Conservation (phyloP, 2,888 invertebrate species). For the Lasiommata megera region DNA sequence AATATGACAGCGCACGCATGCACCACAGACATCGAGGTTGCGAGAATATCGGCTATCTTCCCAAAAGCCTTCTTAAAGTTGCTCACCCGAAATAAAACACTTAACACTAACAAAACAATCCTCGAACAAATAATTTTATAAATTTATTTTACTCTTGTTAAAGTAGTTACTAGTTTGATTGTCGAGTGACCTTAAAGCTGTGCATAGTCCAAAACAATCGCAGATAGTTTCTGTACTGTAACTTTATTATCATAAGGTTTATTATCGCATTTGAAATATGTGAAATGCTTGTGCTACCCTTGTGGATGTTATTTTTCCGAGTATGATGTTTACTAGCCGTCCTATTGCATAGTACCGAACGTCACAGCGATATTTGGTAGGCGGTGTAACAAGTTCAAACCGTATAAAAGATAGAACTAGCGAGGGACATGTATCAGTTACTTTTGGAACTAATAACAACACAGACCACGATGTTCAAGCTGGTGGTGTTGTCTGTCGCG, state of each 20-base stretch:
- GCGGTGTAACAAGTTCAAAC: neutral
- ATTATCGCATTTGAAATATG: neutral
- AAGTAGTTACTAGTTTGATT: neutral
- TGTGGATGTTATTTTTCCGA: constrained; percentile 9
- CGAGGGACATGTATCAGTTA: constrained; percentile 58
- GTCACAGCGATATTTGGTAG: neutral
- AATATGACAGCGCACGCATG: too few relatives aligned
- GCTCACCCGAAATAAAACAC: too few relatives aligned
- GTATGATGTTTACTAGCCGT: constrained; percentile 6
- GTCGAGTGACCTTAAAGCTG: neutral
- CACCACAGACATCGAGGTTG: too few relatives aligned
- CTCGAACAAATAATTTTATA: too few relatives aligned
- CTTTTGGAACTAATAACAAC: constrained; percentile 54
- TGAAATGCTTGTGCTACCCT: neutral
- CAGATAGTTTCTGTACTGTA: neutral
- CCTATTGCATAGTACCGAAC: constrained; percentile 8
- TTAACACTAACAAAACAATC: too few relatives aligned
- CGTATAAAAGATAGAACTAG: constrained; percentile 27
- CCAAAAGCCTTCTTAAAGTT: too few relatives aligned
- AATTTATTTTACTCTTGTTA: neutral
- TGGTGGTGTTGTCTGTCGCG: constrained; percentile 84
- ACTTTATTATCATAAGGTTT: neutral
- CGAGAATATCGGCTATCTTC: too few relatives aligned
- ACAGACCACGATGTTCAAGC: constrained; percentile 80
- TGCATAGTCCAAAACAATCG: neutral